Percentiles rank a stretch among this genome's conserved stretches.
phyloP scores from a whole-genome alignment of 2,113 vertebrate genomes.

The Pygoscelis antarcticus region DNA sequence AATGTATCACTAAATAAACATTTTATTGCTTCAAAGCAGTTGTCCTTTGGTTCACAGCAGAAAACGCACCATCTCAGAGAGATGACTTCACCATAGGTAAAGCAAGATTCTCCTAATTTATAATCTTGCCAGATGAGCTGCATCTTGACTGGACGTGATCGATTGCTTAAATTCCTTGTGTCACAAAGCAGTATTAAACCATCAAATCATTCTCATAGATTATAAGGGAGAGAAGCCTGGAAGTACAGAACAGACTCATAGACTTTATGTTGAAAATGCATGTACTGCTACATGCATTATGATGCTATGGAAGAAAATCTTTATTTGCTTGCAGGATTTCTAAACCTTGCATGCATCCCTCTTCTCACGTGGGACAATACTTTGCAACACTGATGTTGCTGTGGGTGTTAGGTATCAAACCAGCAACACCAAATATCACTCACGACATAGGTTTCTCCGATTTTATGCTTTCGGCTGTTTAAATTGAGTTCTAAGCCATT shows the following conservation, averaged over 20 bases:
- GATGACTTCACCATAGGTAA: neutral
- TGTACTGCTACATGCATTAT: rapidly evolving
- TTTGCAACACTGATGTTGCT: neutral
- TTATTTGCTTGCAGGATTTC: neutral
- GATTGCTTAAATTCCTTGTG: neutral
- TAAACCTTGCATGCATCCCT: neutral
- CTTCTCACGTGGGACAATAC: neutral
- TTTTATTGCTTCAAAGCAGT: neutral
- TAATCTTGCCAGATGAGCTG: neutral
- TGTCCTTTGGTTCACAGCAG: neutral
- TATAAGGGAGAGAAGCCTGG: neutral
- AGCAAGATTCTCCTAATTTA: neutral
- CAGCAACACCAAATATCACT: neutral
- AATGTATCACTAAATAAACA: neutral
- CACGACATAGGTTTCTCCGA: rapidly evolving
- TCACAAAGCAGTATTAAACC: neutral
- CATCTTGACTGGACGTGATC: neutral
- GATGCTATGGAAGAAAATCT: neutral
- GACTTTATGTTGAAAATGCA: neutral
- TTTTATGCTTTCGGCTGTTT: neutral
- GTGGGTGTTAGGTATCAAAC: neutral
- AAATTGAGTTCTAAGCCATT: neutral
- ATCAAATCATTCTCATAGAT: neutral
- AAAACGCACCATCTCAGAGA: neutral
- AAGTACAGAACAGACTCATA: neutral